Conservation (phyloP, 37 sponge, comb jelly and placozoan genomes). For the Hormiphora californensis region DNA sequence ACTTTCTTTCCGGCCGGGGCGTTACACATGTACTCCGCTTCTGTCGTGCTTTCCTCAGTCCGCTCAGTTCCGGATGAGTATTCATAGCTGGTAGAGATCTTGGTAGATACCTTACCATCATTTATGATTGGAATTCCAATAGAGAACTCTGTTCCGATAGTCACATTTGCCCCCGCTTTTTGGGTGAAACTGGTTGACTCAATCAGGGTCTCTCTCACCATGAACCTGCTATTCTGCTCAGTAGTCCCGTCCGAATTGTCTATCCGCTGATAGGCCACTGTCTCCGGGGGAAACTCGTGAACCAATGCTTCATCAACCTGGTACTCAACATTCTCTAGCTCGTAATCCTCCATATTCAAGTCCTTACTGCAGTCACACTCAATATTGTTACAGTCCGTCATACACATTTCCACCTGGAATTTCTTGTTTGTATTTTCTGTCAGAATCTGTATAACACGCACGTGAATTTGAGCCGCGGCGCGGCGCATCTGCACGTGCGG, state of each 20-base stretch:
- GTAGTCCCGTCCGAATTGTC: not conserved
- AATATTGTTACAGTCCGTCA: not conserved
- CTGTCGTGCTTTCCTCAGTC: not conserved
- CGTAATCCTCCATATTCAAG: not conserved
- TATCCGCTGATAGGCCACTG: slow-evolving; percentile 11
- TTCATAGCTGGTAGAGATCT: not conserved
- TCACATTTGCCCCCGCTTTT: slow-evolving; percentile 9
- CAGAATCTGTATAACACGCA: no score
- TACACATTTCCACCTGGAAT: no score
- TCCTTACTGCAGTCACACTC: not conserved
- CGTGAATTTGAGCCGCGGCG: no score
- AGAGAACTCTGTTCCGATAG: not conserved
- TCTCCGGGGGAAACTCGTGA: not conserved
- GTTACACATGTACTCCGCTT: not conserved
- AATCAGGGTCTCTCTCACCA: not conserved
- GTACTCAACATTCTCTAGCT: not conserved
- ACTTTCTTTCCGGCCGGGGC: not conserved
- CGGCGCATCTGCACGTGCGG: no score
- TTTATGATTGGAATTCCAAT: not conserved
- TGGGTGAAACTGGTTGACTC: not conserved
- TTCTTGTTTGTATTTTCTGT: no score
- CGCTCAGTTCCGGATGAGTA: not conserved
- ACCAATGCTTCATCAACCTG: not conserved
- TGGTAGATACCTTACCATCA: not conserved
- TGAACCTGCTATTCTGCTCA: not conserved